Base-by-base conservation (phyloP, 2,888 invertebrate species). In the Mesoligia furuncula region DNA sequence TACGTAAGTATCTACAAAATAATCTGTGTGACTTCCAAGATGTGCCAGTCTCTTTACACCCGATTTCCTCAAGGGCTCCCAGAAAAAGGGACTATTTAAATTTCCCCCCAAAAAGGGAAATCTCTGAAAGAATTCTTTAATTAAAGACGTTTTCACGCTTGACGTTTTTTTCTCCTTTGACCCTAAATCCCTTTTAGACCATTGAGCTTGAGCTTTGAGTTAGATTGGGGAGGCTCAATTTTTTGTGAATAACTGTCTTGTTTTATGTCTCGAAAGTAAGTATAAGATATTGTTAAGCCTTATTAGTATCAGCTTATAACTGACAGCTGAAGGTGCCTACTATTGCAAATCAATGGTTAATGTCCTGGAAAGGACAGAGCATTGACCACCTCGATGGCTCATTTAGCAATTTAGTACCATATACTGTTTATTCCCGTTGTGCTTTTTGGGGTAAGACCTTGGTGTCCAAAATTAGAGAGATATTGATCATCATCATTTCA, bases 91-190 rank as follows among this genome's bases (percentile, higher is more conserved):
- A 54, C 75, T 78, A 76, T 85, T 86, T 83, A 77, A 86, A 78
- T 75, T 75, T 66, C 4, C 51, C 75, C 72, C 70, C 42, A 61
- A 84, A 77, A 68, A 59, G 72, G 42, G 65, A 80, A 84, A 70
- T 73, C 67, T 66, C 61, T 75, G 36, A 76, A 82, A 80, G 73
- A 85, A 83, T 85, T 80, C 76, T 67, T 86, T 86, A 86, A 86
- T 86, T 86, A 80, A 86, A 86, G 76, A 78, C 86, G 66, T 86
- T 77, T 86, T 86, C 54, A 85, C 85, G 86, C 80, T 80, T 71
- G 77, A 83, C 68, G 27, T 68, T 78, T 79, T 59, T 85, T 67
- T 64, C 27, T 45, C 27, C 73, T 82, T 86, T 84, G 84, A 86
- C 67, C 76, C 67, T 45, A 64, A 86, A 80, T 76, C 70, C 68